Evolutionary conservation across 2,888 invertebrate genomes (phyloP), one percentile per base, ranked within the genome.

Genomic region (Eupithecia subumbrata): DNA sequence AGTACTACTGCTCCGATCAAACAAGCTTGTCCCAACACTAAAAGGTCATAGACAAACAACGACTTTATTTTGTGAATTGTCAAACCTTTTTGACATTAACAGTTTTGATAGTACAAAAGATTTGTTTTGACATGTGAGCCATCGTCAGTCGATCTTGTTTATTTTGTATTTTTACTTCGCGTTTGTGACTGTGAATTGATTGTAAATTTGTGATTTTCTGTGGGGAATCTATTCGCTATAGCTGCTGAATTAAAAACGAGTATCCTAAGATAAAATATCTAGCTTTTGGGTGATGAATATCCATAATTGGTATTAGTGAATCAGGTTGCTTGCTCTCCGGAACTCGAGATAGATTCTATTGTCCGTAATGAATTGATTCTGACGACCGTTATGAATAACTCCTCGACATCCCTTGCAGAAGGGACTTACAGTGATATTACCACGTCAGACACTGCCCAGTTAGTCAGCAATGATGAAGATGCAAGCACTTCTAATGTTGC

Each of bases 361-460:
- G 66, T 63, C 45, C 60, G 60, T 56, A n/a, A 22, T 43, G 30
- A 66, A 45, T 45, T 69, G 11, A 30, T n/a, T 22, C 16, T 72
- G 79, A 79, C 63, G 37, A 69, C 70, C 9, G 68, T 88, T 84
- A 94, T 92, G 92, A 89, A 82, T 83, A 87, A 87, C 74, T 88
- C 90, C 30, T 84, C 87, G 43, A 83, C 84, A 76, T 82, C 86
- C 72, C 82, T 82, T 74, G 82, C 82, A 76, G 89, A 89, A 22
- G 90, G 86, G 74, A 86, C 81, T 82, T 78, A 78, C 56, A 91
- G 88, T 84, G 90, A 89, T 84, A 63, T 76, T 8, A 88, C 88
- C 16, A 91, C 91, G 71, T 89, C 91, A 4, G 94, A 94, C 74
- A 94, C 93, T 73, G 92, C 91, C 9, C 92, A 91, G 76, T 79